A percentile compares a stretch with the other conserved stretches of the same genome.
Evolutionary conservation across 2,797 vertebrate genomes (phyloP).

Genomic region (Lophotriccus pileatus): DNA sequence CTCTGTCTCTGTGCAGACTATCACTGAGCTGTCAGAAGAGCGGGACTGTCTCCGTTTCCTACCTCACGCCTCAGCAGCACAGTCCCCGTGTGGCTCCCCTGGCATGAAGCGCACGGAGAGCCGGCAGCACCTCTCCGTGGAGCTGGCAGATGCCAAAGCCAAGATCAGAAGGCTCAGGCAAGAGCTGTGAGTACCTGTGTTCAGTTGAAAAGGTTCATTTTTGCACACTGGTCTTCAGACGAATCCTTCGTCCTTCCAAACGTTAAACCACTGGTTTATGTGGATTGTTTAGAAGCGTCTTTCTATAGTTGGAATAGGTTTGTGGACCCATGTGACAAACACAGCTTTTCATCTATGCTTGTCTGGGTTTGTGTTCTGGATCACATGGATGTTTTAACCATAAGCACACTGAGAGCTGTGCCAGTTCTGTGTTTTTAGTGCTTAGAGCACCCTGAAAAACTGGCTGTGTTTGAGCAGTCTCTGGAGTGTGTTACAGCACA

Average conservation of each 20-base stretch:
- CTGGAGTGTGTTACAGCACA: neutral
- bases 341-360: neutral
- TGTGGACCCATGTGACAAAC: neutral
- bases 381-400: neutral
- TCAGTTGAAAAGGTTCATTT: too few relatives aligned
- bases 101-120: slow-evolving; percentile 95
- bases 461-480: neutral
- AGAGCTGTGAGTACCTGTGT: slow-evolving; percentile 87
- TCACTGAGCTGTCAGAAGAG: slow-evolving; percentile 93
- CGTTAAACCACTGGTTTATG: neutral
- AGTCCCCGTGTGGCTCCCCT: slow-evolving; percentile 90
- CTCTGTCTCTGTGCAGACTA: slow-evolving; percentile 77
- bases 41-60: slow-evolving; percentile 88
- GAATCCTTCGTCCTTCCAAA: neutral
- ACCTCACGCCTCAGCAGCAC: slow-evolving; percentile 79
- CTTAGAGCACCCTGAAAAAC: neutral
- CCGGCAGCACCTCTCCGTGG: slow-evolving; percentile 94
- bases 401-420: neutral
- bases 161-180: slow-evolving; percentile 93
- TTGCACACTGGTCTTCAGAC: rapidly evolving
- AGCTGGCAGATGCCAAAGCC: slow-evolving; percentile 95
- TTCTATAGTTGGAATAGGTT: neutral
- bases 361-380: neutral
- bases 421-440: neutral
- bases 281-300: rapidly evolving